Conservation (phyloP, 2,888 invertebrate genomes). For the Andrena marginata region DNA sequence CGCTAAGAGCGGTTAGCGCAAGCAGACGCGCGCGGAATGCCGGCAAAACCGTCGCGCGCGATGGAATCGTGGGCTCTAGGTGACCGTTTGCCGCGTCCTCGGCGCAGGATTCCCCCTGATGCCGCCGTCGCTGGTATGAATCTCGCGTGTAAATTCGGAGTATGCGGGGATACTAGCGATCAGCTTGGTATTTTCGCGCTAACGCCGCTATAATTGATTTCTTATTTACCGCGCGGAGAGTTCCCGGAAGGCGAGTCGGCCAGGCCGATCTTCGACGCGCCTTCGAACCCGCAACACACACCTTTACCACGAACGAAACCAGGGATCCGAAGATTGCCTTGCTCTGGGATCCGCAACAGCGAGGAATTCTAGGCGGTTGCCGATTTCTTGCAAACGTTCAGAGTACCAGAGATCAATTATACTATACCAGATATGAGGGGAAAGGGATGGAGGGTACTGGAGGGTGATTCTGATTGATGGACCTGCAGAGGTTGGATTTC, state of each 20-base stretch:
- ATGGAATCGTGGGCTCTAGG: constrained; percentile 54
- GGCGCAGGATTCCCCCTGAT: constrained; percentile 27
- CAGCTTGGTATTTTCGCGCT: constrained; percentile 61
- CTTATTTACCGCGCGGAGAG: constrained; percentile 57
- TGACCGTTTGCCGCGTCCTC: constrained; percentile 41
- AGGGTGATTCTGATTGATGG: too few relatives aligned
- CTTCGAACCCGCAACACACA: background rate
- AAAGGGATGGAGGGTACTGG: too few relatives aligned
- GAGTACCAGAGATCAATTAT: background rate
- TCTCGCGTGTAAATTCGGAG: constrained; percentile 67
- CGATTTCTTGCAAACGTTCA: background rate
- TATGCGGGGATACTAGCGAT: constrained; percentile 54
- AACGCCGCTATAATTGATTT: constrained; percentile 64
- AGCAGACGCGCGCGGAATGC: constrained; percentile 74
- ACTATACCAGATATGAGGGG: background rate
- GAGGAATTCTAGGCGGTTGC: constrained; percentile 34
- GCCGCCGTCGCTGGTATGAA: constrained; percentile 38
- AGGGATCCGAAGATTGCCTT: constrained; percentile 9
- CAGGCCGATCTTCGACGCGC: constrained; percentile 4
- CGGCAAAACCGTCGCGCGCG: constrained; percentile 68
- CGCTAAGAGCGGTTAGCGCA: constrained; percentile 68
- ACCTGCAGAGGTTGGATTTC: background rate
- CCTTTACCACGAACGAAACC: constrained; percentile 5
- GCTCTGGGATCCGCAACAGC: background rate
- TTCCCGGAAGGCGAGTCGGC: constrained; percentile 49